Conservation (phyloP, 2,113 vertebrate species). For the Peucedramus taeniatus region DNA sequence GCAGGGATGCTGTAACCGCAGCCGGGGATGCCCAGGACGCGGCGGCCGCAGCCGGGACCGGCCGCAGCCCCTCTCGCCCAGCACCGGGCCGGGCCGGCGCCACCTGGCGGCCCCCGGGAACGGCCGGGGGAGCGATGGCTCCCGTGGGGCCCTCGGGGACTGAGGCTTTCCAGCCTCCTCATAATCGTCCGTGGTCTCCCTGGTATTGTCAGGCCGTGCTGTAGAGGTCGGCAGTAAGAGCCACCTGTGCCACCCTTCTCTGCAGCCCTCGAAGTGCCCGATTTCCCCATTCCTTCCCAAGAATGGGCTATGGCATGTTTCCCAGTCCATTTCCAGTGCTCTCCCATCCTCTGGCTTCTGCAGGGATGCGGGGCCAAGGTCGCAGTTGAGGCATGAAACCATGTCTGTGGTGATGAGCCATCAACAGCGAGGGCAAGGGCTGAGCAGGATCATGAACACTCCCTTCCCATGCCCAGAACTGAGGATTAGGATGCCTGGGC, state of each 20-base stretch:
- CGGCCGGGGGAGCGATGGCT: fast-evolving
- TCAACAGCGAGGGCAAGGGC: fast-evolving
- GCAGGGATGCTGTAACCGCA: fast-evolving
- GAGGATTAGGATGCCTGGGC: neutral
- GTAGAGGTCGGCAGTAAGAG: neutral
- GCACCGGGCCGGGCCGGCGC: neutral
- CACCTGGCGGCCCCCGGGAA: neutral
- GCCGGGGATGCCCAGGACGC: neutral
- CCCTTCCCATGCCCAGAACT: neutral
- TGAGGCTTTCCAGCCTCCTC: too few species aligned
- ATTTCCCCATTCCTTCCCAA: too few species aligned
- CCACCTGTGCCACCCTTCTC: neutral
- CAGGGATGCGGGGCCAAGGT: fast-evolving
- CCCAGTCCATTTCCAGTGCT: neutral
- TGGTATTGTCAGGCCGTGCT: fast-evolving
- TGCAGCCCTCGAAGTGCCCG: fast-evolving
- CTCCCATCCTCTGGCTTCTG: neutral
- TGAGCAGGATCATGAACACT: fast-evolving
- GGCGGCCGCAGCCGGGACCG: neutral
- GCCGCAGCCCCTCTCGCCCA: fast-evolving
- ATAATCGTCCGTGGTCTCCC: fast-evolving
- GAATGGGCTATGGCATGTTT: fast-evolving
- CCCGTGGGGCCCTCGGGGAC: neutral
- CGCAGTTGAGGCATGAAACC: too few species aligned
- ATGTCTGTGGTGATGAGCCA: neutral